phyloP scores from a whole-genome alignment of 2,113 vertebrate species.

The Tylochromis polylepis region DNA sequence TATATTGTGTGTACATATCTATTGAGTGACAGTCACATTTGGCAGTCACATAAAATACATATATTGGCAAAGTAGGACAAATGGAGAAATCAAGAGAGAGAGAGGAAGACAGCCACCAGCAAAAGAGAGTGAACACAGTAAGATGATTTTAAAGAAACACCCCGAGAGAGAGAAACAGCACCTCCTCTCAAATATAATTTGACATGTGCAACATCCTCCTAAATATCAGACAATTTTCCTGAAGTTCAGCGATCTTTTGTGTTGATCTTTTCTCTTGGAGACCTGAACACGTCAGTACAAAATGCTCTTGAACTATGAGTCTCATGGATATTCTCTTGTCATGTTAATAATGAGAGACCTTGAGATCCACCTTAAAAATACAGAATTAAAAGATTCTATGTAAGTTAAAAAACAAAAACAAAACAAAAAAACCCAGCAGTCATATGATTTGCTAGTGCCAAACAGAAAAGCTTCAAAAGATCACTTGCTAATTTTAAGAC shows the following conservation, averaged over 20 bases:
- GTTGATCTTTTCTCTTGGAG: conserved; percentile 13
- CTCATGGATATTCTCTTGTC: neutral
- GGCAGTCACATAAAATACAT: neutral
- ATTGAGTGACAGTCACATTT: neutral
- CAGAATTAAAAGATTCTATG: neutral
- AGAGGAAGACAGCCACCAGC: neutral
- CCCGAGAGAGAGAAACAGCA: neutral
- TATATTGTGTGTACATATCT: neutral
- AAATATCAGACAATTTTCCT: conserved; percentile 12
- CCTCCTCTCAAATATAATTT: neutral
- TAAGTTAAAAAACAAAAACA: neutral
- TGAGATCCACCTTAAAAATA: neutral
- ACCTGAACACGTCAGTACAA: neutral
- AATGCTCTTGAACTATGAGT: neutral
- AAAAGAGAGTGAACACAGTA: neutral
- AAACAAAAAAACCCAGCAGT: neutral
- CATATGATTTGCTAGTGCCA: neutral
- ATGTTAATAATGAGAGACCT: neutral
- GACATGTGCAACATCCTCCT: neutral
- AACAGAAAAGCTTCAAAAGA: neutral
- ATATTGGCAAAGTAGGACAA: neutral
- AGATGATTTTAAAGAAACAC: neutral
- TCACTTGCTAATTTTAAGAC: neutral
- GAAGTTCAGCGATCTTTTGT: conserved; percentile 3
- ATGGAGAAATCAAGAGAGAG: neutral